Conservation (phyloP, 2,888 invertebrate species). For the Hartigia nigra region DNA sequence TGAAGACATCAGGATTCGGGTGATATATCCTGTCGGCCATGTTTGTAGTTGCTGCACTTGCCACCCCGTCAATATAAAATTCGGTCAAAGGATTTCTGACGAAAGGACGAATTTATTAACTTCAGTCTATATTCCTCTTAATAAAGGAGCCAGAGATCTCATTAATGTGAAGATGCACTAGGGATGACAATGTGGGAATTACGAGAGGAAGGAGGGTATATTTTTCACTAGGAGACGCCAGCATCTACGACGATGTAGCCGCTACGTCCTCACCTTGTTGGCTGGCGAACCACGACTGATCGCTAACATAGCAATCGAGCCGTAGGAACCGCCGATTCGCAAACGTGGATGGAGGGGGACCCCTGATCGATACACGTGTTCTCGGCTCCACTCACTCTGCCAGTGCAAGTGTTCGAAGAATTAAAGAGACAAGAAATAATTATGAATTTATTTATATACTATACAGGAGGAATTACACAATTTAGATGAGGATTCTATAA, state of each 20-base stretch:
- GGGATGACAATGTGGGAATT: neutral
- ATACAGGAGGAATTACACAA: neutral
- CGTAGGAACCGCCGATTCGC: neutral
- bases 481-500: neutral
- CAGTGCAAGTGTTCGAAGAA: neutral
- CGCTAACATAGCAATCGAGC: neutral
- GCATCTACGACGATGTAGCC: neutral
- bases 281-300: slow-evolving; percentile 40
- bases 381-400: neutral
- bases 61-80: neutral
- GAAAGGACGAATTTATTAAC: neutral
- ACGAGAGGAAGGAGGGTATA: neutral
- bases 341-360: neutral
- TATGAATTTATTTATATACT: neutral
- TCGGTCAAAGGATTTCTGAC: neutral
- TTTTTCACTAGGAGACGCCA: neutral
- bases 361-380: slow-evolving; percentile 5
- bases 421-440: neutral
- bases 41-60: neutral
- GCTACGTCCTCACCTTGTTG: slow-evolving; percentile 5
- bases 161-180: neutral
- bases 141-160: neutral
- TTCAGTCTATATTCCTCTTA: neutral
- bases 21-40: slow-evolving; percentile 68
- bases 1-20: slow-evolving; percentile 70